Evolutionary conservation across 2,113 vertebrate genomes (phyloP).

Genomic region (Lamprologus ornatipinnis): DNA sequence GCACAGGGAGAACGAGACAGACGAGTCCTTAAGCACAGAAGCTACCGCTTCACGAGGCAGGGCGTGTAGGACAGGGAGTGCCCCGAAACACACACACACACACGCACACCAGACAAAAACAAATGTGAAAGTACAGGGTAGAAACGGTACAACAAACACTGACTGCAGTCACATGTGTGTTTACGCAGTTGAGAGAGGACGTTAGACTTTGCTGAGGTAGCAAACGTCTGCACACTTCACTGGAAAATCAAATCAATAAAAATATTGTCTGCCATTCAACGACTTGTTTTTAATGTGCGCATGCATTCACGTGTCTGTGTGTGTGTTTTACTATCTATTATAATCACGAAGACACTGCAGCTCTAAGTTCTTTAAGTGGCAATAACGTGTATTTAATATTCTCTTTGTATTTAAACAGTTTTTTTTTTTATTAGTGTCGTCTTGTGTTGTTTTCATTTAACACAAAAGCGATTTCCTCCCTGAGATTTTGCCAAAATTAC

Average conservation of each 20-base stretch:
- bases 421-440: neutral
- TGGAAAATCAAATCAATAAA: neutral
- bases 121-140: conserved; percentile 37
- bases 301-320: accelerated
- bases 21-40: conserved; percentile 36
- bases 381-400: neutral
- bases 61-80: conserved; percentile 61
- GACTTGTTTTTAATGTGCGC: neutral
- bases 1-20: conserved; percentile 36
- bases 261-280: neutral
- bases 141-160: conserved; percentile 19
- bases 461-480: neutral
- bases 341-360: neutral
- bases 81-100: neutral
- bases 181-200: neutral
- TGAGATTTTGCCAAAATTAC: neutral
- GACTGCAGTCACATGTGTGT: neutral
- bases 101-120: conserved; percentile 25
- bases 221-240: neutral
- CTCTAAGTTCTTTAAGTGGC: neutral
- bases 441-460: neutral
- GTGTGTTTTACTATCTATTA: neutral
- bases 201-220: neutral
- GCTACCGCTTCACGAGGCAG: conserved; percentile 6
- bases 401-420: neutral